Base-by-base conservation (phyloP, 35 echinoderm and acorn worm species). In the Ptychodera flava region DNA sequence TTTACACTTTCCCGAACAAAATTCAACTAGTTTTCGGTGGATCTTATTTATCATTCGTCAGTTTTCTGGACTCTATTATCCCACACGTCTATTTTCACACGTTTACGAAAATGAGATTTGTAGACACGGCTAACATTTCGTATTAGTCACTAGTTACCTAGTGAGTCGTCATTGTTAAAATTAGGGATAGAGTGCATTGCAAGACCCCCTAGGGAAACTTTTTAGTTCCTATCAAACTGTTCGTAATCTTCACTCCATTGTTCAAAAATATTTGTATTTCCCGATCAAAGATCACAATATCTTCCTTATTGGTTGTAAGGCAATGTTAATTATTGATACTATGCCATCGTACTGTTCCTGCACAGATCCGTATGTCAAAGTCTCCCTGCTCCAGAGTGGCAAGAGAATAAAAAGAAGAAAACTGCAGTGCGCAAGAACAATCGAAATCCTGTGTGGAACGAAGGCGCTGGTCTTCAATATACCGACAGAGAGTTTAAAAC, bases 301-400 rank as follows among this genome's bases (percentile, higher is more conserved):
- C 6, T 64, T 22, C 22, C 45, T 22, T 64, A 64, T 12, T 12
- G 45, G 22, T 64, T 64, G 6, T 22, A 64, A 6, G 6, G 22
- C 6, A 12, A 22, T 86, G 36, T 10, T 33, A 79, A 14, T 80
- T 27, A 79, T 87, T 81, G 16, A 16, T 38, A 33, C 34, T 32
- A 64, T 91, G 0, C 27, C 16, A n/a, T n/a, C n/a, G n/a, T 45
- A 32, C 16, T 53, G 81, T 31, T 64, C 45, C 22, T 64, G 6
- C 22, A 64, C 33, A 99, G 96, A 99, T 94, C 96, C 96, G 0
- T 99, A 90, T 85, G 92, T 99, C 14, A 99, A 92, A 85, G 96
- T 99, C 34, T 88, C 96, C 0, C 81, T 99, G 1, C 81, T 99
- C 36, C 93, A 92, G 81, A 92, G 90, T 45, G 96, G 92, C 1